These are phyloP conservation scores for Leucophora obtusa DNA, from an alignment of 2,888 invertebrate species.

Conservation along the genomic window DNA sequence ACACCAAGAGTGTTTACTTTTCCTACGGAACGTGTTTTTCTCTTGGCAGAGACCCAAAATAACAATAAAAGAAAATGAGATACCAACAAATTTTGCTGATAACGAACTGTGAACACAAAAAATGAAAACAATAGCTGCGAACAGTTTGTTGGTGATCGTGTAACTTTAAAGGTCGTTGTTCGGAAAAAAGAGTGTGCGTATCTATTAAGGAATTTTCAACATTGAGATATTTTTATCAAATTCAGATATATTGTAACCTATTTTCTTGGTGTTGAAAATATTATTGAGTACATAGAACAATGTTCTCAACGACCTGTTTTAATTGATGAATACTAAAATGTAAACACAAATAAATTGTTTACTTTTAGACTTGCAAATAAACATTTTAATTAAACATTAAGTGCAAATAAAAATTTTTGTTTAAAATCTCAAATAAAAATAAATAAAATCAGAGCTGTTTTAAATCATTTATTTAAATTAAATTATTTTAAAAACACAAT, in stretches of 20 bases:
- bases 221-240: background rate
- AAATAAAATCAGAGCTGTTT: background rate
- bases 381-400: background rate
- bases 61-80: slow-evolving; percentile 34
- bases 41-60: slow-evolving; percentile 44
- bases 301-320: background rate
- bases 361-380: background rate
- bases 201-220: background rate
- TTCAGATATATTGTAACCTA: background rate
- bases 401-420: background rate
- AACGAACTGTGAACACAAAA: background rate
- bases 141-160: slow-evolving; percentile 57
- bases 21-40: slow-evolving; percentile 5
- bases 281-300: background rate
- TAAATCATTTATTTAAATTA: too few relatives aligned
- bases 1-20: slow-evolving; percentile 5
- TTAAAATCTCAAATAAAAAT: background rate
- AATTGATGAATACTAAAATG: background rate
- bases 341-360: background rate
- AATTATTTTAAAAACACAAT: background rate
- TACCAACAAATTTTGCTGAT: background rate
- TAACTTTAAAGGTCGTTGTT: slow-evolving; percentile 42
- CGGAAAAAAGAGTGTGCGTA: slow-evolving; percentile 29
- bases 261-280: background rate
- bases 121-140: slow-evolving; percentile 13